These are phyloP conservation scores for Ennomos fuscantarius DNA, from an alignment of 2,888 invertebrate genomes.

Conservation along the genomic window DNA sequence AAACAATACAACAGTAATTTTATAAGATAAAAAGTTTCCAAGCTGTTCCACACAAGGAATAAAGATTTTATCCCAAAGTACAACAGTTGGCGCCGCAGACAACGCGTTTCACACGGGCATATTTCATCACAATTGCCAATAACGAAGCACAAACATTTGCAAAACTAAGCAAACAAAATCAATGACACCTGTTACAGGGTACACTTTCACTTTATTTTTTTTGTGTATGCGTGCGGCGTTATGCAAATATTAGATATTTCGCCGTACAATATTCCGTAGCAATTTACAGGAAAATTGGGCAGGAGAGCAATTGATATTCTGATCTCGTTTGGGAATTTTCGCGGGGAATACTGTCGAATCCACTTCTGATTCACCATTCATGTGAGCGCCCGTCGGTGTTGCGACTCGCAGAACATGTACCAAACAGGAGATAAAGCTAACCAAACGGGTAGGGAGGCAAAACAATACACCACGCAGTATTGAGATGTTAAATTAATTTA, in stretches of 20 bases:
- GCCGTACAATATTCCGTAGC: constrained; percentile 73
- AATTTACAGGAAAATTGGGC: constrained; percentile 78
- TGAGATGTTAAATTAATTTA: constrained; percentile 32
- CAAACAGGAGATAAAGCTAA: constrained; percentile 45
- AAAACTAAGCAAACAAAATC: constrained; percentile 64
- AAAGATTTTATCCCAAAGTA: constrained; percentile 28
- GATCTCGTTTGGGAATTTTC: constrained; percentile 76
- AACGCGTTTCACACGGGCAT: constrained; percentile 33
- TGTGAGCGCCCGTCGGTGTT: constrained; percentile 38
- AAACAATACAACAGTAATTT: constrained; percentile 23
- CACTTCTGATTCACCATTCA: constrained; percentile 69
- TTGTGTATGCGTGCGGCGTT: constrained; percentile 55
- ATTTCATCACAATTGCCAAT: constrained; percentile 48
- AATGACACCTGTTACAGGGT: constrained; percentile 72
- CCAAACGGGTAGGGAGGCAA: constrained; percentile 29
- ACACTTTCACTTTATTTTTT: constrained; percentile 72
- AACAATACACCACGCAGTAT: constrained; percentile 11
- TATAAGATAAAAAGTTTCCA: constrained; percentile 24
- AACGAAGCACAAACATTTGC: constrained; percentile 50
- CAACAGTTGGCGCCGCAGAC: constrained; percentile 30
- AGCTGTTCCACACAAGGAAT: constrained; percentile 29
- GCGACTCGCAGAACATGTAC: constrained; percentile 36
- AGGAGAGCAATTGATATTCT: constrained; percentile 78
- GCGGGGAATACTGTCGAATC: constrained; percentile 63
- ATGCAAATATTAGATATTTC: constrained; percentile 74